Base-by-base conservation (phyloP, 2,113 vertebrate genomes). In the Tetrao urogallus region DNA sequence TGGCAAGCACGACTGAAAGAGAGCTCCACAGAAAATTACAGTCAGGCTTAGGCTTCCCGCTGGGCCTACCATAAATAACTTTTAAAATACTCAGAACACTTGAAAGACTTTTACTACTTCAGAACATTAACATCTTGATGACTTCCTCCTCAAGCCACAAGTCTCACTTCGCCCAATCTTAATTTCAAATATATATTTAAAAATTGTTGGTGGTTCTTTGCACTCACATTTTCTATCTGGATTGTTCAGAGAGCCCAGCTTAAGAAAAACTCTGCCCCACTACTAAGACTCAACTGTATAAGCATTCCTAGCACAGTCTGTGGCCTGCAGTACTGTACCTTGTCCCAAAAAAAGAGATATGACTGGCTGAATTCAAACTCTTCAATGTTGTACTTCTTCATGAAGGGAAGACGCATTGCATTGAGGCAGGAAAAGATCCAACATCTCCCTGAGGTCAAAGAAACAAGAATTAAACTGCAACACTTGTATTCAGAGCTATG, bases 391-490 rank as follows among this genome's bases (percentile, higher is more conserved):
- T 98, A 98, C 85, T 99, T 99, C 98, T 99, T 99, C 98, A 99
- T 99, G 97, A 99, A 98, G 52, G 99, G 99, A 97, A 99, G 98
- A 93, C 99, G 98, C 98, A 99, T 99, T 80, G 99, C 99, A 61
- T 99, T 99, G 97, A 99, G 98, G 96, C 99, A 99, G 88, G 99
- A 99, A 94, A 99, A 99, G 95, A 99, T 99, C 99, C 99, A 99
- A 97, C 99, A 99, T 96, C 99, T 98, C 95, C 99, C 99, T 99
- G 78, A 71, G 80, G 88, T 91, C 86, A 97, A 96, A 95, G 89
- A 84, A 94, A 82, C 64, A 82, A 6, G 14, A 76, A 38, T 87
- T 69, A 92, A 89, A 80, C 27, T 36, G 61, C n/a, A 82, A 45
- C 2, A 1, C 3, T 67, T 25, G 17, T 7, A 32, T 50, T 5